Percentiles rank a stretch among this genome's conserved stretches.
These are phyloP conservation scores for Rhizomys pruinosus DNA, from an alignment of 2,113 vertebrate species.

Conservation along the genomic window DNA sequence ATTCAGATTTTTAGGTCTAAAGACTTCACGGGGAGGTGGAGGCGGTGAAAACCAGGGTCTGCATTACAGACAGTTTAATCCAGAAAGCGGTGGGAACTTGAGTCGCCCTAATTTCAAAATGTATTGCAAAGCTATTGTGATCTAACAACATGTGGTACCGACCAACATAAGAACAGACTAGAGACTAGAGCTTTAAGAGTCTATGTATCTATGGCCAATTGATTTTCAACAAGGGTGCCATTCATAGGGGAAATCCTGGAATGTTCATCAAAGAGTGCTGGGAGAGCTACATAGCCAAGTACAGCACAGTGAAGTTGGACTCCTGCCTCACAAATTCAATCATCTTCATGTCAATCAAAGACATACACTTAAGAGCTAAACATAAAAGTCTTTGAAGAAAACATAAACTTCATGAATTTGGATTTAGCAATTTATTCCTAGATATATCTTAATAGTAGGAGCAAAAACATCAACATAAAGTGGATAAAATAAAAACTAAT, in stretches of 20 bases:
- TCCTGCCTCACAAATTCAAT: background rate
- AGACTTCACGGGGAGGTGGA: background rate
- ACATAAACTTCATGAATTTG: background rate
- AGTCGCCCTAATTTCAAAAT: background rate
- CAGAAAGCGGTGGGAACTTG: background rate
- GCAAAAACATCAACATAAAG: background rate
- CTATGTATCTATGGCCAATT: background rate
- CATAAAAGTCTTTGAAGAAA: conserved; percentile 24
- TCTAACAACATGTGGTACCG: background rate
- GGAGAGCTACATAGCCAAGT: background rate
- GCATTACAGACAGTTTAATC: background rate
- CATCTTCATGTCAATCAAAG: conserved; percentile 15
- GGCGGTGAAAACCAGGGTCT: background rate
- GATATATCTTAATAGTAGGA: background rate
- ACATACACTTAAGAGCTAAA: background rate
- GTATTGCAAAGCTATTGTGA: background rate
- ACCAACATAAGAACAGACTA: background rate
- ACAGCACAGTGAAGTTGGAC: background rate
- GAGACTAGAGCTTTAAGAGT: background rate
- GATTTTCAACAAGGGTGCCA: background rate
- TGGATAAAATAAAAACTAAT: background rate
- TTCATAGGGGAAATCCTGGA: background rate
- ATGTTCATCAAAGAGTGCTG: background rate
- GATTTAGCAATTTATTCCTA: background rate
- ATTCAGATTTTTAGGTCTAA: background rate